Evolutionary conservation across 2,888 invertebrate species (phyloP).

Genomic region (Beris morrisii): DNA sequence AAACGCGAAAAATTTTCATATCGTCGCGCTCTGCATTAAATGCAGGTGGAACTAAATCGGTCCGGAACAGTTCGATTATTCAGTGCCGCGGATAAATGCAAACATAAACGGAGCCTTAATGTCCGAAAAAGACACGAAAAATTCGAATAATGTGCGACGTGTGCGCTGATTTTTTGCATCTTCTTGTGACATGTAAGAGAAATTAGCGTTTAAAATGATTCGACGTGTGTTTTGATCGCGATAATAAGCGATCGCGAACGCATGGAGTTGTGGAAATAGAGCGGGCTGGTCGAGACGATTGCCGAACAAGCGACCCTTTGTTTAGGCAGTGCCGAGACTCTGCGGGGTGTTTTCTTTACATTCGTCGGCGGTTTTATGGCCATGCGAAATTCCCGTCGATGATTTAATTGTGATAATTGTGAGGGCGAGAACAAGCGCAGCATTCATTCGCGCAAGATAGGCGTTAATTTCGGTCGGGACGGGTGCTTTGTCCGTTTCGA

Average conservation of each 20-base stretch:
- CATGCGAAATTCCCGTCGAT: background rate
- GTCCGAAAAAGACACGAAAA: conserved; percentile 33
- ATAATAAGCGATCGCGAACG: background rate
- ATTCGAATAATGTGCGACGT: conserved; percentile 81
- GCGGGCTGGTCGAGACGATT: no score
- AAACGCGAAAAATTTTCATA: conserved; percentile 7
- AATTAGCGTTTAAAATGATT: conserved; percentile 26
- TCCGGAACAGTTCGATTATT: background rate
- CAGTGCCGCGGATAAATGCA: conserved; percentile 25
- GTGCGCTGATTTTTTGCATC: conserved; percentile 90
- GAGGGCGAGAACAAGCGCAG: no score
- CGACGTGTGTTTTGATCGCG: background rate
- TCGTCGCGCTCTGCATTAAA: background rate
- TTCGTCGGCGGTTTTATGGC: no score
- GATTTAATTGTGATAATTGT: background rate
- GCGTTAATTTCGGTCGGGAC: no score
- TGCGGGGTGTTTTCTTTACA: no score
- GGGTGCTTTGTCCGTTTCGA: no score
- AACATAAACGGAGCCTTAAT: conserved; percentile 17
- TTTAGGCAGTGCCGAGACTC: no score
- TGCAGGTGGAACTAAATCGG: conserved; percentile 10
- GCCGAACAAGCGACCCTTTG: no score
- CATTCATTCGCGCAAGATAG: no score
- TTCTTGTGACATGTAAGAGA: conserved; percentile 80
- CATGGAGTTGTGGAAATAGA: no score